These are phyloP conservation scores for Dolichoris vasculosae DNA, from an alignment of 1,140 invertebrate genomes.

Conservation along the genomic window DNA sequence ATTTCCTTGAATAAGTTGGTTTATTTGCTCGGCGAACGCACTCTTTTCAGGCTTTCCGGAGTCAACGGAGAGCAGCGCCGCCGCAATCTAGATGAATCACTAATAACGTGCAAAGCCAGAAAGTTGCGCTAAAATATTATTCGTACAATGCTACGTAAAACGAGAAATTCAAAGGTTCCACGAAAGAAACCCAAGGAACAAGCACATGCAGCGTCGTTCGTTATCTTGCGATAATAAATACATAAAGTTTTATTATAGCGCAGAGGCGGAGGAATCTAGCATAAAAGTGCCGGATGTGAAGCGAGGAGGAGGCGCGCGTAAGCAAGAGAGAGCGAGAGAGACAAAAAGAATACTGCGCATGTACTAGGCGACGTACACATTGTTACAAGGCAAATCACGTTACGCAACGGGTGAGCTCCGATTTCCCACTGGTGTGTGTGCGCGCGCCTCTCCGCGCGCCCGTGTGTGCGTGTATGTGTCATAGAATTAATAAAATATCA, in stretches of 20 bases:
- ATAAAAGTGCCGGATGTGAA: constrained; percentile 60
- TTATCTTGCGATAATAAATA: constrained; percentile 67
- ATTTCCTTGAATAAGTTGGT: constrained; percentile 37
- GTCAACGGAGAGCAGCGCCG: neutral
- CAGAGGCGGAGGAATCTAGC: constrained; percentile 53
- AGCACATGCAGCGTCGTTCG: constrained; percentile 53
- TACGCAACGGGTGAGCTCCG: constrained; percentile 62
- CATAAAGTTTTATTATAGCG: constrained; percentile 66
- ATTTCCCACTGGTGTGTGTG: neutral
- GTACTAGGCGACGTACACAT: constrained; percentile 42
- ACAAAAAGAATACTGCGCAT: constrained; percentile 42
- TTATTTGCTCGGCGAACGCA: constrained; percentile 30
- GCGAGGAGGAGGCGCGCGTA: constrained; percentile 35
- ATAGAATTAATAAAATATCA: constrained; percentile 46
- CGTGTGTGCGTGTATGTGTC: neutral
- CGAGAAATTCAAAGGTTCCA: constrained; percentile 34
- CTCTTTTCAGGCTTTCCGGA: neutral
- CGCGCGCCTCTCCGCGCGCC: neutral
- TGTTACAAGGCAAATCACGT: constrained; percentile 72
- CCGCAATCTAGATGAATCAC: constrained; percentile 37
- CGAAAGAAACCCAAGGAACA: constrained; percentile 42
- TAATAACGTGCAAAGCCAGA: constrained; percentile 35
- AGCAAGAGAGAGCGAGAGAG: constrained; percentile 51
- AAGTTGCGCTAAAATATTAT: constrained; percentile 38
- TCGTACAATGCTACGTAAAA: constrained; percentile 21